Base-by-base conservation (phyloP, 2,888 invertebrate species). In the Sisyra nigra region DNA sequence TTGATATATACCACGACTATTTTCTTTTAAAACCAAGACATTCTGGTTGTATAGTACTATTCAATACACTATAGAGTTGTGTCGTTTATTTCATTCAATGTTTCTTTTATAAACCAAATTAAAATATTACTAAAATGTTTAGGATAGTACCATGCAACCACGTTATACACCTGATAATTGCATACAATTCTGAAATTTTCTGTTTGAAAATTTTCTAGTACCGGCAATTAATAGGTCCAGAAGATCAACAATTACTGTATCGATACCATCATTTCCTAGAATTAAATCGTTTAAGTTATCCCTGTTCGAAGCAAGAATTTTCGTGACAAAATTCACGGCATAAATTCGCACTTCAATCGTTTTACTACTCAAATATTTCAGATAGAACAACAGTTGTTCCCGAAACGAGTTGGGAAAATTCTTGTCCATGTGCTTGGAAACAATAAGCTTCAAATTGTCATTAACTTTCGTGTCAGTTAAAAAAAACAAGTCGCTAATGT, bases 401-500 rank as follows among this genome's bases (percentile, higher is more conserved):
- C 72, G 62, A 48, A 81, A 71, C 13, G 58, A 62, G 18, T 68
- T 64, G 2, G 70, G 68, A 47, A 74, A 71, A 3, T 69, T 65
- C 10, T 61, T 57, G 42, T 63, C 65, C 0, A 74, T 65, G 48
- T 77, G 71, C 13, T 68, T 67, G 40, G 65, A 67, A 18, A 86
- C 76, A 43, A 78, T 73, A 35, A 66, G 62, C 35, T 72, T 68
- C 18, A 89, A 71, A 50, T 74, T 74, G 2, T 65, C 57, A 0
- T 73, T 68, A n/a, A 82, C 67, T 15, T 72, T 68, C 0, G 77
- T 66, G 47, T 80, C 74, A 49, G 82, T 76, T 42, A 92, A 65
- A 53, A 93, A 93, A 61, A 89, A 89, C 29, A 93, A 65, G 57
- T 92, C 89, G 1, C 80, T 70, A 49, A 92, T 80, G 53, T 82